Percentiles rank a stretch among this genome's conserved stretches.
These are phyloP conservation scores for Pituophis catenifer DNA, from an alignment of 2,113 vertebrate genomes.

Conservation along the genomic window DNA sequence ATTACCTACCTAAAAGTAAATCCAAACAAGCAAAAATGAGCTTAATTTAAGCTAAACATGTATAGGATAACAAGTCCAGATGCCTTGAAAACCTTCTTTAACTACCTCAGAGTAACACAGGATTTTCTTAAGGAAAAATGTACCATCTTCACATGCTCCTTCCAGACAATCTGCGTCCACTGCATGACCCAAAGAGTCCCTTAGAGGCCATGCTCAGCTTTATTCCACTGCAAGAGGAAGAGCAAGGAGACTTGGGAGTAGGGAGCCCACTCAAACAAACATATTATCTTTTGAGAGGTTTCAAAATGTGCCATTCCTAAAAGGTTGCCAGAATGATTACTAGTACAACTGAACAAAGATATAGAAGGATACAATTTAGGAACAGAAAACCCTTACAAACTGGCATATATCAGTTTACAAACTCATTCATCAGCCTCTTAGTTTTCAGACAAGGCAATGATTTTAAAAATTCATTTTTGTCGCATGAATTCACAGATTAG, in stretches of 20 bases:
- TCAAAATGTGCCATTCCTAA: not conserved
- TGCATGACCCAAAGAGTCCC: not conserved
- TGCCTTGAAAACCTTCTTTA: not conserved
- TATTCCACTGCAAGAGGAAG: not conserved
- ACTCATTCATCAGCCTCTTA: not conserved
- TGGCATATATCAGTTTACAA: not conserved
- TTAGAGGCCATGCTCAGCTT: not conserved
- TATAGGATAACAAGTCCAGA: not conserved
- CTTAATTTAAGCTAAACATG: not conserved
- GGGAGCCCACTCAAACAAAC: not conserved
- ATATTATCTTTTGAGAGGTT: not conserved
- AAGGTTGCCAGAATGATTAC: not conserved
- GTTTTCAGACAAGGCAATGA: not conserved
- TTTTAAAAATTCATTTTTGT: not conserved
- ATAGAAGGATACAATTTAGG: not conserved
- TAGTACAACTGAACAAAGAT: not conserved
- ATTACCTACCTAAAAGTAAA: not conserved
- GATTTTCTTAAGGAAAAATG: not conserved
- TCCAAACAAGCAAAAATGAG: not conserved
- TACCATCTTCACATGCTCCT: not conserved
- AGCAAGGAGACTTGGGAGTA: not conserved
- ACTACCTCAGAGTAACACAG: not conserved
- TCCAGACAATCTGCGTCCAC: not conserved
- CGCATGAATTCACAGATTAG: not conserved
- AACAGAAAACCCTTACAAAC: not conserved